Percentiles rank a stretch among this genome's conserved stretches.
Conservation (phyloP, 1,140 invertebrate genomes). For the Cheumatopsyche charites region DNA sequence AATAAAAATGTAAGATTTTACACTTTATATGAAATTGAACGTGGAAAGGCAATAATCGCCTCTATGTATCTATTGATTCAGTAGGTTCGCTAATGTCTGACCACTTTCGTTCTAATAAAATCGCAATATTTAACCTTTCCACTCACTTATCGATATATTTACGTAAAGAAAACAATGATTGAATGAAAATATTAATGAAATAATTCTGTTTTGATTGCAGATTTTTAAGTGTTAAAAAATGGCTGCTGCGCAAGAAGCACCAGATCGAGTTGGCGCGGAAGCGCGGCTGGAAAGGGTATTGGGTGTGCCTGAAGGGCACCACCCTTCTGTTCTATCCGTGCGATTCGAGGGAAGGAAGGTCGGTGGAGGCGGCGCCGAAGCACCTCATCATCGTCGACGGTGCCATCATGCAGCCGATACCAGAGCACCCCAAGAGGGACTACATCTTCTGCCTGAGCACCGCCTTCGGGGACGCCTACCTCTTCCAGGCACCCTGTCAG, state of each 20-base stretch:
- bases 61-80: no score
- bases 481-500: slow-evolving; percentile 90
- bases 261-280: slow-evolving; percentile 95
- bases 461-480: slow-evolving; percentile 96
- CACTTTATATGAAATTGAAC: no score
- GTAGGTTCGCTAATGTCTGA: no score
- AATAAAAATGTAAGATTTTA: no score
- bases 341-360: slow-evolving; percentile 88
- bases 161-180: no score
- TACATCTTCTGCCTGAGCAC: slow-evolving; percentile 98
- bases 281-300: slow-evolving; percentile 97
- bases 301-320: slow-evolving; percentile 97
- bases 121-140: no score
- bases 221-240: slow-evolving; percentile 98
- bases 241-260: slow-evolving; percentile 94
- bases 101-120: no score
- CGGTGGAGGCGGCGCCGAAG: slow-evolving; percentile 90
- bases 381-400: slow-evolving; percentile 97
- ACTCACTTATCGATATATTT: no score
- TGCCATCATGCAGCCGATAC: slow-evolving; percentile 97
- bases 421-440: slow-evolving; percentile 96
- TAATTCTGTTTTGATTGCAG: slow-evolving; percentile 60
- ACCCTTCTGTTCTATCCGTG: slow-evolving; percentile 96
- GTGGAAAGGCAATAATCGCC: no score
- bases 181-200: no score